Conservation (phyloP, 2,888 invertebrate species). For the Cerastis rubricosa region DNA sequence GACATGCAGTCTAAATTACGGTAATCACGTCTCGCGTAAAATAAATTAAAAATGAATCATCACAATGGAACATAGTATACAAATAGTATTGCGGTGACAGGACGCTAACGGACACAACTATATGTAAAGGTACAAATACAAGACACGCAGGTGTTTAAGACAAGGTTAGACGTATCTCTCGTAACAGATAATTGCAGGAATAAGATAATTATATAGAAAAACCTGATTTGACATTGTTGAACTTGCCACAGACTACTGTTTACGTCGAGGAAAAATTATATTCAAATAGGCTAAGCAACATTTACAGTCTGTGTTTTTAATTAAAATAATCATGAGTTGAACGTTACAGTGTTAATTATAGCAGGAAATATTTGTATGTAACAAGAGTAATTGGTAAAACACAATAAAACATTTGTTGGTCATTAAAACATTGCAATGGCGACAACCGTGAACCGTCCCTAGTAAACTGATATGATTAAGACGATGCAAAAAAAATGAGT, state of each 20-base stretch:
- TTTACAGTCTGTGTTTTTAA: slow-evolving; percentile 47
- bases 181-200: slow-evolving; percentile 76
- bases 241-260: slow-evolving; percentile 68
- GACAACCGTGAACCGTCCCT: slow-evolving; percentile 2
- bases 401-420: slow-evolving; percentile 16
- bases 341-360: slow-evolving; percentile 40
- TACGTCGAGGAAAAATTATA: slow-evolving; percentile 67
- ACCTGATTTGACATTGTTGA: slow-evolving; percentile 75
- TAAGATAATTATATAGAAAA: slow-evolving; percentile 81
- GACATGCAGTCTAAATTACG: slow-evolving; percentile 65
- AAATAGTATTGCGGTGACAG: slow-evolving; percentile 77
- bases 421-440: slow-evolving; percentile 19
- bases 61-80: slow-evolving; percentile 69
- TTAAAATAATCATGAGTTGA: slow-evolving; percentile 43
- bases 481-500: slow-evolving; percentile 29
- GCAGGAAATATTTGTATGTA: slow-evolving; percentile 39
- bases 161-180: slow-evolving; percentile 83
- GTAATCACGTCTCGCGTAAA: slow-evolving; percentile 65
- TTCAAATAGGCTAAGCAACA: slow-evolving; percentile 42
- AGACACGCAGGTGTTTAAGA: slow-evolving; percentile 78
- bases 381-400: slow-evolving; percentile 13
- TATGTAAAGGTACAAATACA: slow-evolving; percentile 67
- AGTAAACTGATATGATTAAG: slow-evolving; percentile 19
- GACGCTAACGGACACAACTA: slow-evolving; percentile 68
- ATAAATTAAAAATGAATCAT: slow-evolving; percentile 75